Conservation (phyloP, 2,797 vertebrate species). For the Manis crassicaudata region DNA sequence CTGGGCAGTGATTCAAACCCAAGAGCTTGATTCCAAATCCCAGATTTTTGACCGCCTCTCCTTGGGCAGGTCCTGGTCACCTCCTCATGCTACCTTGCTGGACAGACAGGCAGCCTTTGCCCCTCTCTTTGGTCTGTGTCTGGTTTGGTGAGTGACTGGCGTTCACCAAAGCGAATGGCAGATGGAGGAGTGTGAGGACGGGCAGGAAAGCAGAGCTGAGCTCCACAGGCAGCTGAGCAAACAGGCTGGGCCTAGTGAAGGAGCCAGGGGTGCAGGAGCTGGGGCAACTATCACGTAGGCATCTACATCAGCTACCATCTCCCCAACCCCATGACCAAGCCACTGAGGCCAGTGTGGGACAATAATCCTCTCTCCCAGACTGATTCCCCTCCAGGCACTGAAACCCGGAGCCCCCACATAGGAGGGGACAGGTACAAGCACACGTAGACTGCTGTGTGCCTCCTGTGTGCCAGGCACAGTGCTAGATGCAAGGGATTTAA, state of each 20-base stretch:
- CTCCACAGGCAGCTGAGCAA: neutral
- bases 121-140: neutral
- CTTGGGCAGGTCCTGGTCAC: neutral
- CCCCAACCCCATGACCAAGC: neutral
- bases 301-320: accelerated
- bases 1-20: neutral
- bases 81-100: neutral
- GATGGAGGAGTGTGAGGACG: neutral
- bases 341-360: neutral
- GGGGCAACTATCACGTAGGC: accelerated
- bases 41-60: neutral
- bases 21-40: neutral
- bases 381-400: neutral
- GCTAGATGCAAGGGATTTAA: neutral
- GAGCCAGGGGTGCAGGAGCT: no score
- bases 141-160: neutral
- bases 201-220: neutral
- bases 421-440: neutral
- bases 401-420: neutral
- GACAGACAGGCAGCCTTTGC: neutral
- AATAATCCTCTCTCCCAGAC: neutral
- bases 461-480: neutral
- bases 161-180: neutral
- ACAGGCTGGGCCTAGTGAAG: neutral
- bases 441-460: no score